Base-by-base conservation (phyloP, 35 echinoderm and acorn worm genomes). In the Chiridota heheva region DNA sequence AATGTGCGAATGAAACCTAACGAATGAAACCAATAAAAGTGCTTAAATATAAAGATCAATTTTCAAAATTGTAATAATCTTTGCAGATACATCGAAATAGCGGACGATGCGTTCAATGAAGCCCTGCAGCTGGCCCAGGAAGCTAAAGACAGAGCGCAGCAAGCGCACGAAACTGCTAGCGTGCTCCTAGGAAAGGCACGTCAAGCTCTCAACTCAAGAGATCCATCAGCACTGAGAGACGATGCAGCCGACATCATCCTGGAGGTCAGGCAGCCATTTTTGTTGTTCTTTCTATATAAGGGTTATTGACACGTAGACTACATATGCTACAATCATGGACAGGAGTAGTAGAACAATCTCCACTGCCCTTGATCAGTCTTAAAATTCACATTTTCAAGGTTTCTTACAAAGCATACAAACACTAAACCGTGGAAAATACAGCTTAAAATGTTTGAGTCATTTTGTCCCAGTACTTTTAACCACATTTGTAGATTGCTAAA, bases 241-340 rank as follows among this genome's bases (percentile, higher is more conserved):
- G 77, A 58, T 47, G 93, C 93, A 18, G 79, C 36, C 63, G 88
- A 91, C 33, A 77, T 91, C 33, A 91, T 43, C 2, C 39, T 36
- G 40, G 44, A 67, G 78, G 93, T 96, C 84, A 64, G 66, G n/a
- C 31, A 38, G 44, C 31, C 10, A 2, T 34, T 37, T 2, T 39
- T 85, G 30, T 40, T 72, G 38, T 2, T 28, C 16, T n/a, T 16
- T 22, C 37, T 69, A 13, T 39, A 37, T 18, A n/a, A n/a, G n/a
- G n/a, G n/a, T n/a, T n/a, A n/a, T n/a, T n/a, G n/a, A n/a, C n/a
- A n/a, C n/a, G n/a, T n/a, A n/a, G n/a, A n/a, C n/a, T n/a, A n/a
- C 7, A 8, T 8, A 64, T 8, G 8, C 28, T 64, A 13, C 12
- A 8, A 7, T 18, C 12, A 64, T 8, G 7, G 15, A 64, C 7